Base-by-base conservation (phyloP, 2,888 invertebrate genomes). In the Gisinianus flammeolus region DNA sequence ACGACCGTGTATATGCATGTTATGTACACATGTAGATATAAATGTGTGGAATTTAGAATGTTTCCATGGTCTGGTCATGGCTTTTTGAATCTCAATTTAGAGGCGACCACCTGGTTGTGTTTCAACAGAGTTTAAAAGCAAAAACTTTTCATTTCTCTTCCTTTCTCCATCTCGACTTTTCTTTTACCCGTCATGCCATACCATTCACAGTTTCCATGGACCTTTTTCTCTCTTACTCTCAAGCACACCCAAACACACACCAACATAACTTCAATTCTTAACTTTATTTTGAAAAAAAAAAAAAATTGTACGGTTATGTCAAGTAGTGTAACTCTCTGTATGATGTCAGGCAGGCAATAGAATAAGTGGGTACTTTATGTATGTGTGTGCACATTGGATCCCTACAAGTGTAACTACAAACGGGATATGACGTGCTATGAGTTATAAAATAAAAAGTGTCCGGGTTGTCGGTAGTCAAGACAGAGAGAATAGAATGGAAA, bases 401-500 rank as follows among this genome's bases (percentile, higher is more conserved):
- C n/a, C n/a, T n/a, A n/a, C n/a, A n/a, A n/a, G n/a, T 6, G 44
- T 44, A 54, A 54, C 16, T 24, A 62, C 58, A n/a, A 58, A 24
- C 24, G 24, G 12, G 62, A 24, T n/a, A 58, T 22, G 22, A 62
- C 26, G 62, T 26, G 62, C 24, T 26, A 62, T 62, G 28, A 24
- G 26, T 26, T 62, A 26, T 62, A 26, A 62, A 26, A 62, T 62
- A 62, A 62, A 62, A 62, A 62, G 26, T 62, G 62, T 28, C 44
- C 58, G 56, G 8, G 22, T 4, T 4, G 56, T 56, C 16, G 56
- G 56, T 56, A 28, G 26, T 26, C 19, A 19, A 62, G 62, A 62
- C 12, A 62, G 2, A 26, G 26, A 28, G 62, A 62, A 26, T 28
- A 16, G 4, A 58, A n/a, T n/a, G n/a, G n/a, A n/a, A n/a, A n/a